Evolutionary conservation across 2,888 invertebrate genomes (phyloP), one percentile per base, ranked within the genome.

Genomic region (Seladonia tumulorum): DNA sequence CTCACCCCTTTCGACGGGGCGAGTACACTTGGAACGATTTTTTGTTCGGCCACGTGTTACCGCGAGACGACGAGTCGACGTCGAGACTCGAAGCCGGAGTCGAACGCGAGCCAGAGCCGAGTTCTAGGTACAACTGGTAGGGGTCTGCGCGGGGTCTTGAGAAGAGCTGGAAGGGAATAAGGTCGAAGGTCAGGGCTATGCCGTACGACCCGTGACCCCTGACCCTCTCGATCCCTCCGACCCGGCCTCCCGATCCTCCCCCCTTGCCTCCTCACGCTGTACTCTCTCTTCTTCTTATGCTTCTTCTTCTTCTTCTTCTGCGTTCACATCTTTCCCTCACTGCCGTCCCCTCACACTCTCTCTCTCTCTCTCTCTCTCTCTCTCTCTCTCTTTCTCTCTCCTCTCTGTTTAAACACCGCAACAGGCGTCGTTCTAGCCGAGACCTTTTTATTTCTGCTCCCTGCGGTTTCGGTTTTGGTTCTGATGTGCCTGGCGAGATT

Each of bases 131-230:
- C 81, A 86, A 79, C 82, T 88, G 90, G 90, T 88, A 90, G 90
- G 90, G 90, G 86, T 88, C 89, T 84, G 83, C 80, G 73, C 84
- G 87, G 83, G 87, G 89, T 89, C 89, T 89, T 83, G 89, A 63
- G 81, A 81, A 79, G 80, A 85, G 79, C 80, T 85, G 89, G 90
- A 86, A 87, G 90, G 90, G 88, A 90, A 91, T 87, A 90, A 91
- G 88, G 91, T 90, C 90, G 89, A 88, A 89, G 92, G 94, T 94
- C 95, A 94, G 93, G 94, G 94, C 94, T 94, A 93, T 93, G 93
- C 92, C 92, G 93, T 92, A 93, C 92, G 94, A 93, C 93, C 94
- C 92, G 90, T 92, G 93, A 94, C 94, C 94, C 92, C 82, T 91
- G 94, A 94, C 93, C 92, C 93, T 91, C 92, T 90, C 91, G 94